A percentile compares a stretch with the other conserved stretches of the same genome.
Evolutionary conservation across 2,113 vertebrate species (phyloP).

Genomic region (Sapajus apella): DNA sequence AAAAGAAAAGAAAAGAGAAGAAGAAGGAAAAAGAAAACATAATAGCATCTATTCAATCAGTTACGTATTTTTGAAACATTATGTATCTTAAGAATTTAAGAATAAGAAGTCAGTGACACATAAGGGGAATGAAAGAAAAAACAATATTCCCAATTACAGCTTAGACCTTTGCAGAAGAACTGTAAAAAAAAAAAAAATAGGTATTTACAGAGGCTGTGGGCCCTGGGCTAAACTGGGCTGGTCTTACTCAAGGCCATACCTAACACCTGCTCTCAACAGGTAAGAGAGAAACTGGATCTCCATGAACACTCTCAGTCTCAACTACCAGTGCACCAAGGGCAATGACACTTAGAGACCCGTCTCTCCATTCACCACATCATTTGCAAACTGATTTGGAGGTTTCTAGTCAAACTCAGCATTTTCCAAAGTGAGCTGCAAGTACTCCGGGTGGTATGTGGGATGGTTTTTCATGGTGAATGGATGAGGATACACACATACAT

Average conservation of each 20-base stretch:
- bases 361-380: not conserved
- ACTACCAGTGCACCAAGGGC: not conserved
- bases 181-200: not conserved
- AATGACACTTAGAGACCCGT: not conserved
- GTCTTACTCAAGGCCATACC: not conserved
- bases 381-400: constrained; percentile 43
- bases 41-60: not conserved
- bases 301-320: not conserved
- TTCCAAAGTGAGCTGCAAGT: not conserved
- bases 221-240: not conserved
- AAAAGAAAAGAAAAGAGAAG: too few species aligned
- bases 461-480: not conserved
- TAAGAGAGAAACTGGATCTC: not conserved
- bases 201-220: not conserved
- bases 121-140: not conserved
- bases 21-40: not conserved
- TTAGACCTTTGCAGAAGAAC: not conserved
- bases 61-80: not conserved
- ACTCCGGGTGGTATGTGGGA: not conserved
- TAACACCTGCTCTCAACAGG: not conserved
- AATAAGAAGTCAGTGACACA: not conserved
- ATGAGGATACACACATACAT: too few species aligned
- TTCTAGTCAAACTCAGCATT: not conserved
- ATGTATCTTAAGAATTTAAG: not conserved
- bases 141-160: not conserved